Conservation (phyloP, 2,113 vertebrate species). For the Myodes glareolus region DNA sequence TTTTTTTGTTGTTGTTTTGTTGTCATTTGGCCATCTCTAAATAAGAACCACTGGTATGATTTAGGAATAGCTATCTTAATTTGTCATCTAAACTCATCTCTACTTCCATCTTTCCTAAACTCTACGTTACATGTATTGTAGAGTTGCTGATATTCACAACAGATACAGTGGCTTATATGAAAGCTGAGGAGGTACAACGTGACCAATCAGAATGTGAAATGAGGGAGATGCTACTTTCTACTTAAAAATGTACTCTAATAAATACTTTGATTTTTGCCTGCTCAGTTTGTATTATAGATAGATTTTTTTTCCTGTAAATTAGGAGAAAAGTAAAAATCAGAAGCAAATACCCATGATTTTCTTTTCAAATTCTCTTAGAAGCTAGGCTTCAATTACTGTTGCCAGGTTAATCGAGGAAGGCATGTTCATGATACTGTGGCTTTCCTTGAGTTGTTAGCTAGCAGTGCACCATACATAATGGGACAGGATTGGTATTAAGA, state of each 20-base stretch:
- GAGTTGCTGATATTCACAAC: background rate
- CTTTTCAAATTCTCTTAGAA: conserved; percentile 2
- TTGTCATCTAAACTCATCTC: background rate
- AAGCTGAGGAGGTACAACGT: background rate
- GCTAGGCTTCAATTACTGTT: conserved; percentile 23
- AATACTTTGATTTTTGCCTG: background rate
- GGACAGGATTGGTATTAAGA: background rate
- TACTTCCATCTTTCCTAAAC: background rate
- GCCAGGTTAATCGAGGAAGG: background rate
- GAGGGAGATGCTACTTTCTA: background rate
- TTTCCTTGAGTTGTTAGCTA: conserved; percentile 33
- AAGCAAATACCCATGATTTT: conserved; percentile 51
- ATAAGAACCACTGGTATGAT: background rate
- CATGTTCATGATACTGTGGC: background rate
- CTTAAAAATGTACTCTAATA: background rate
- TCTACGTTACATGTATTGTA: background rate
- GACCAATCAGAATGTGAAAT: background rate
- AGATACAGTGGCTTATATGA: background rate
- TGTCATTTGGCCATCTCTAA: background rate
- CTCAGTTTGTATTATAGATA: background rate
- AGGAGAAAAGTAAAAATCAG: background rate
- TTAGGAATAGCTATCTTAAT: background rate
- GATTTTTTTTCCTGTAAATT: background rate
- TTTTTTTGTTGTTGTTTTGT: background rate
- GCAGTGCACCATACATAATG: background rate